Base-by-base conservation (phyloP, 1,140 invertebrate genomes). In the Pomphorhynchus laevis region DNA sequence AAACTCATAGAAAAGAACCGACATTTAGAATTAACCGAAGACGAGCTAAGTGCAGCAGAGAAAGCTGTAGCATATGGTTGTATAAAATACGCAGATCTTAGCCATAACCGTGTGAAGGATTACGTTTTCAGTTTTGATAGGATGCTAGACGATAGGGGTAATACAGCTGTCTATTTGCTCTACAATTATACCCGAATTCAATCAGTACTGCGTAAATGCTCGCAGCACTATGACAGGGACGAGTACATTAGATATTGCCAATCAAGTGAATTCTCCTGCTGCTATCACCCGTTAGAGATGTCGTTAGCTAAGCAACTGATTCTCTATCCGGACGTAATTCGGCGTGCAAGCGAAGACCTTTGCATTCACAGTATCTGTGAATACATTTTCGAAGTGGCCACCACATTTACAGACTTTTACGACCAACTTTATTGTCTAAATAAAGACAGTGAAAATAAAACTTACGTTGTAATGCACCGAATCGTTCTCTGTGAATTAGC, bases 91-190 rank as follows among this genome's bases (percentile, higher is more conserved):
- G 73, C 84, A 4, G 89, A 98, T 64, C 61, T 98, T 17, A 72
- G 69, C 9, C 77, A 93, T 49, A 84, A 86, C 53, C 64, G 80
- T 40, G 70, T 67, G 39, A 71, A 76, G 53, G 84, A 95, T 53
- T 98, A 98, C 51, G 66, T 95, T 6, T 98, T 98, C 58, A 93
- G 84, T 0, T 98, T 93, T 61, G 82, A 98, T 51, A 82, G 72
- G 56, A 98, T 98, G 89, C 62, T 98, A 23, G 82, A 98, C 49
- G 86, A 95, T 53, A 72, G 74, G 55, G 89, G 89, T 2, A 98
- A 98, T 51, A 98, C 89, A 4, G 89, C 89, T 1, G 82, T 89
- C 1, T 98, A 98, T 55, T 58, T 98, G 3, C 56, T 98, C 4
- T 98, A 98, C 57, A 76, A 79, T 11, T 69, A 79, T 40, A 89